Evolutionary conservation across 1,140 invertebrate genomes (phyloP).

Genomic region (Dryas iulia): DNA sequence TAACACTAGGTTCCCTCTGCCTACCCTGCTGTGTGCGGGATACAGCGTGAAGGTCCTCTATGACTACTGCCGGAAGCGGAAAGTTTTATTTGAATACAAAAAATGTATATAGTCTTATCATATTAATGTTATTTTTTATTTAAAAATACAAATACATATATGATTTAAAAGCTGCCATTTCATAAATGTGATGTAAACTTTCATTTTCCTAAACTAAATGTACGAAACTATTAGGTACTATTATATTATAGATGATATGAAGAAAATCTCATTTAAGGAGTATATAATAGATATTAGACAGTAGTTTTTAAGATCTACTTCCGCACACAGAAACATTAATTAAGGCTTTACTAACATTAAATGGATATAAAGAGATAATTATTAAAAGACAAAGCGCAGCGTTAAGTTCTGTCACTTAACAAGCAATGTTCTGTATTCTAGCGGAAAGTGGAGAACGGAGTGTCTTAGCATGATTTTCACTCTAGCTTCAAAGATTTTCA

Average conservation of each 20-base stretch:
- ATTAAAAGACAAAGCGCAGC: too few species aligned
- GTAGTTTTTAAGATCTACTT: neutral
- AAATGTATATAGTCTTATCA: too few species aligned
- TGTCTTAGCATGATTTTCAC: too few species aligned
- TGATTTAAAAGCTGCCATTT: neutral
- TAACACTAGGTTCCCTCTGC: too few species aligned
- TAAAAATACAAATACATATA: neutral
- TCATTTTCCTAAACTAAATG: neutral
- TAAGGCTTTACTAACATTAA: neutral
- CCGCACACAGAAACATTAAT: neutral
- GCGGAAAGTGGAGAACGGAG: too few species aligned
- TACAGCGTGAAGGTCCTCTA: too few species aligned
- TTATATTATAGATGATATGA: neutral
- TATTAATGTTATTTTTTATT: neutral
- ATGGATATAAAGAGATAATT: neutral
- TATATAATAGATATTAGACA: neutral
- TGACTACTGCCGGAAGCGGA: too few species aligned
- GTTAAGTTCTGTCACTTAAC: too few species aligned
- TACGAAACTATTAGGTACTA: neutral
- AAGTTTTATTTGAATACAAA: too few species aligned
- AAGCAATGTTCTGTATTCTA: too few species aligned
- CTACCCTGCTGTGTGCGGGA: too few species aligned
- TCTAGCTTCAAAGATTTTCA: too few species aligned
- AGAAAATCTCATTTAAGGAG: neutral
- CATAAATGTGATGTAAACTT: neutral